These are phyloP conservation scores for Lithophane ornitopus DNA, from an alignment of 2,888 invertebrate genomes.

Conservation along the genomic window DNA sequence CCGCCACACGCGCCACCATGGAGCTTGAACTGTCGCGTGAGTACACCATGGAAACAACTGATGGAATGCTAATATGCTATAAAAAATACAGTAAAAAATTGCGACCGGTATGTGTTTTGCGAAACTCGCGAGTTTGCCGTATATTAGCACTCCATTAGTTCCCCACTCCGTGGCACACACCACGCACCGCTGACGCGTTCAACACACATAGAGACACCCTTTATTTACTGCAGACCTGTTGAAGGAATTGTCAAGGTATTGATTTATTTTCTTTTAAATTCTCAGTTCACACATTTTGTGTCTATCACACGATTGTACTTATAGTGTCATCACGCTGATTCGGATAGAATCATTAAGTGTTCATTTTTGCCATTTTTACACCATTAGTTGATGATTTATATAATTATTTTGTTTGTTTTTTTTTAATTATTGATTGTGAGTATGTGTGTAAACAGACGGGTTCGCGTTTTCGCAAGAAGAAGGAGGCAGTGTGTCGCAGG, in stretches of 20 bases:
- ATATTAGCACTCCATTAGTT: constrained; percentile 46
- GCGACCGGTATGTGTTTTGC: not conserved
- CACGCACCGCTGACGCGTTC: constrained; percentile 74
- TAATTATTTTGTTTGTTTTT: not conserved
- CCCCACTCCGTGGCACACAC: constrained; percentile 51
- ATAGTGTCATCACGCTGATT: constrained; percentile 59
- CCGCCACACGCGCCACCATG: constrained; percentile 94
- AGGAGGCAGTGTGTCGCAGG: constrained; percentile 98
- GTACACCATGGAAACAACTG: constrained; percentile 85
- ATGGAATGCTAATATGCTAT: constrained; percentile 42
- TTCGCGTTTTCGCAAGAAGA: constrained; percentile 99
- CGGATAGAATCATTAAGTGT: constrained; percentile 45
- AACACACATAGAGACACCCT: constrained; percentile 71
- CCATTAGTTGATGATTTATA: constrained; percentile 42
- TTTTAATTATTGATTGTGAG: constrained; percentile 47
- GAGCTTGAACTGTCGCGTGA: constrained; percentile 98
- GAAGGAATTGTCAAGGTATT: constrained; percentile 64
- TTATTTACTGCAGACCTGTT: constrained; percentile 59
- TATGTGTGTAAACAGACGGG: constrained; percentile 93
- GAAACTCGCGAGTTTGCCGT: not conserved
- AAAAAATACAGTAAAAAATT: not conserved
- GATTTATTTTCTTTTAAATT: constrained; percentile 43
- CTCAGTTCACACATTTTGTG: constrained; percentile 64
- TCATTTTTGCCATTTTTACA: constrained; percentile 60
- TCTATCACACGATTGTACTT: constrained; percentile 55